Conservation (phyloP, 2,888 invertebrate species). For the Loripinus fragilis region DNA sequence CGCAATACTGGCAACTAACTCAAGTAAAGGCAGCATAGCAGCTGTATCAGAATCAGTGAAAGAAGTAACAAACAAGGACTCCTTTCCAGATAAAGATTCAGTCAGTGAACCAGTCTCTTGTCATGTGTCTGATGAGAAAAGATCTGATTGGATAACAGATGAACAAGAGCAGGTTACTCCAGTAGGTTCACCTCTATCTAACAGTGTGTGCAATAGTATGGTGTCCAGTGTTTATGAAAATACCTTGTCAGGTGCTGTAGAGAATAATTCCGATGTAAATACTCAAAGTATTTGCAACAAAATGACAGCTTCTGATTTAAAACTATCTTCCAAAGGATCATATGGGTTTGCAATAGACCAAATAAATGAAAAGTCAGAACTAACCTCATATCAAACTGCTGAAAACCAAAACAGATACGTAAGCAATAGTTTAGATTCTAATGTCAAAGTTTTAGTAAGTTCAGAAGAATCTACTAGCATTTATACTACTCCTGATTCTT, state of each 20-base stretch:
- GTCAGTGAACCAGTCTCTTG: neutral
- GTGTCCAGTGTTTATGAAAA: slow-evolving; percentile 79
- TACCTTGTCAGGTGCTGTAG: slow-evolving; percentile 51
- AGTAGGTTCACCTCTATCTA: slow-evolving; percentile 73
- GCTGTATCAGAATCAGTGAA: slow-evolving; percentile 59
- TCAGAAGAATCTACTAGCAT: slow-evolving; percentile 16
- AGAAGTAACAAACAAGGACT: slow-evolving; percentile 26
- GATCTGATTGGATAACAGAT: slow-evolving; percentile 20
- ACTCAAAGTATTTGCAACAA: neutral
- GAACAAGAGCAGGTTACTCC: slow-evolving; percentile 61
- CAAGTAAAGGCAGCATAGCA: slow-evolving; percentile 89
- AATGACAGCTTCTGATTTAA: slow-evolving; percentile 3
- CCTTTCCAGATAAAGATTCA: neutral
- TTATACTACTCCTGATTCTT: slow-evolving; percentile 34
- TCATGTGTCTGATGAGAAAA: slow-evolving; percentile 14
- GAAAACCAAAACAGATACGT: neutral
- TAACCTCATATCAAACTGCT: neutral
- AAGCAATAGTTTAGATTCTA: neutral
- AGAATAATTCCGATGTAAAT: slow-evolving; percentile 15
- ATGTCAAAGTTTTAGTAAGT: neutral
- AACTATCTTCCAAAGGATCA: slow-evolving; percentile 34
- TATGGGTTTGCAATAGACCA: neutral
- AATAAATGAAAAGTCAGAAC: neutral
- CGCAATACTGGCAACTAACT: slow-evolving; percentile 88
- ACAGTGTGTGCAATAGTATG: slow-evolving; percentile 78